Conservation (phyloP, 2,113 vertebrate species). For the Protobothrops flavoviridis region DNA sequence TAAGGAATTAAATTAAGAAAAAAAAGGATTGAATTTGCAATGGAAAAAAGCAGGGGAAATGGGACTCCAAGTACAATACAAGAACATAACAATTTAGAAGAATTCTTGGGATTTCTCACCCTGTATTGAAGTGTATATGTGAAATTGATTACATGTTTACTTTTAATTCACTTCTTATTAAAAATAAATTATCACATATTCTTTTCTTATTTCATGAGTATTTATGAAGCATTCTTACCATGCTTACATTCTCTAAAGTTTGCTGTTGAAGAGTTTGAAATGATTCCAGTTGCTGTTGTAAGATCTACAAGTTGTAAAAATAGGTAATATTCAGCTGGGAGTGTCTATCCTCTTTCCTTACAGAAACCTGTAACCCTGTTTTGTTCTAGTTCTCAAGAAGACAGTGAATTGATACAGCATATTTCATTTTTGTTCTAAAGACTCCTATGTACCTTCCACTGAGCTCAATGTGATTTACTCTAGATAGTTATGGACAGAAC, state of each 20-base stretch:
- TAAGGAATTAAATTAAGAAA: background rate
- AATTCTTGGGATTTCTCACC: background rate
- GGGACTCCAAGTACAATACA: background rate
- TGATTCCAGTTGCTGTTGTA: constrained; percentile 65
- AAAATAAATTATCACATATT: background rate
- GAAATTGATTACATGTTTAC: background rate
- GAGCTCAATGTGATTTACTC: background rate
- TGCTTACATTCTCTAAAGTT: constrained; percentile 61
- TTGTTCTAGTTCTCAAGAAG: background rate
- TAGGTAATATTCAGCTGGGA: background rate
- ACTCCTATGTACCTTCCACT: background rate
- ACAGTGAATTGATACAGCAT: background rate
- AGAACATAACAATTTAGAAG: background rate
- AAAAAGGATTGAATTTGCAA: background rate
- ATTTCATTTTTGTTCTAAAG: background rate
- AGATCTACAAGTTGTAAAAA: constrained; percentile 46
- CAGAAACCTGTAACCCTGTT: background rate
- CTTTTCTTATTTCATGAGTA: background rate
- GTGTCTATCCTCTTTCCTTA: background rate
- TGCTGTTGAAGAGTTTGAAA: constrained; percentile 65
- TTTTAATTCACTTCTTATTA: background rate
- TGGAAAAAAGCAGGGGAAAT: background rate
- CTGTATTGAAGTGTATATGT: background rate
- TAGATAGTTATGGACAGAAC: background rate
- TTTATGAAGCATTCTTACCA: constrained; percentile 48